These are phyloP conservation scores for Erethizon dorsatum DNA, from an alignment of 2,797 vertebrate genomes.

Conservation along the genomic window DNA sequence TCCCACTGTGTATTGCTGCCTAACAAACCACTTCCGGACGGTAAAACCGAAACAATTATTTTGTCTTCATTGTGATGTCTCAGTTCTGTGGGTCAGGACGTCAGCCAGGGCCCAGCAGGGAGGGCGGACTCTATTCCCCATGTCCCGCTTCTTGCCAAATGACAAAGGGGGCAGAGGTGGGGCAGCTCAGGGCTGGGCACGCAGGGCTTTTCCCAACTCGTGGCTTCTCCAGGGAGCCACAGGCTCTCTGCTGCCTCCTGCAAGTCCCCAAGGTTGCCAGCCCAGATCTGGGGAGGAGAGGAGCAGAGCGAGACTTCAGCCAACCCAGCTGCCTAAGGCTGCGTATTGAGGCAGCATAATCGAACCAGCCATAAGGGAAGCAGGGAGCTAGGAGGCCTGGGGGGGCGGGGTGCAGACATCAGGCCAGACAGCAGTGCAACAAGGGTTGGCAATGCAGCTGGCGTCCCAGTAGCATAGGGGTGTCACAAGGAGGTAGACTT, in stretches of 20 bases:
- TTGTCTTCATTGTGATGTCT: neutral
- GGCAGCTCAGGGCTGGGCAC: fast-evolving
- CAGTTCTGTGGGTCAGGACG: neutral
- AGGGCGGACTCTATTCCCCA: neutral
- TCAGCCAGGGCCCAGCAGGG: neutral
- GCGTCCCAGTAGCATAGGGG: neutral
- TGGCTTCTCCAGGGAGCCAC: neutral
- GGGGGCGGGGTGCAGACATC: neutral
- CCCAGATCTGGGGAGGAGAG: neutral
- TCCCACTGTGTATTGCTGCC: neutral
- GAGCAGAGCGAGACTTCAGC: neutral
- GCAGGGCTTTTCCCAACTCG: neutral
- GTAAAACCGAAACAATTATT: neutral
- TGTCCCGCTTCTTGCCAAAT: neutral
- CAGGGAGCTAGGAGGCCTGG: neutral
- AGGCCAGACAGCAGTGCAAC: neutral
- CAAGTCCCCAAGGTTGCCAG: neutral
- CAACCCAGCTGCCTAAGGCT: neutral
- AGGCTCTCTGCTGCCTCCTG: neutral
- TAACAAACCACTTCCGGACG: neutral
- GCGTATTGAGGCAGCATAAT: neutral
- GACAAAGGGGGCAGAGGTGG: fast-evolving
- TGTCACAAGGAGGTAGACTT: neutral
- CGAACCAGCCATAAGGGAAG: neutral
- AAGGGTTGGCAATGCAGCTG: neutral